Base-by-base conservation (phyloP, 2,888 invertebrate genomes). In the Drosophila atripex region DNA sequence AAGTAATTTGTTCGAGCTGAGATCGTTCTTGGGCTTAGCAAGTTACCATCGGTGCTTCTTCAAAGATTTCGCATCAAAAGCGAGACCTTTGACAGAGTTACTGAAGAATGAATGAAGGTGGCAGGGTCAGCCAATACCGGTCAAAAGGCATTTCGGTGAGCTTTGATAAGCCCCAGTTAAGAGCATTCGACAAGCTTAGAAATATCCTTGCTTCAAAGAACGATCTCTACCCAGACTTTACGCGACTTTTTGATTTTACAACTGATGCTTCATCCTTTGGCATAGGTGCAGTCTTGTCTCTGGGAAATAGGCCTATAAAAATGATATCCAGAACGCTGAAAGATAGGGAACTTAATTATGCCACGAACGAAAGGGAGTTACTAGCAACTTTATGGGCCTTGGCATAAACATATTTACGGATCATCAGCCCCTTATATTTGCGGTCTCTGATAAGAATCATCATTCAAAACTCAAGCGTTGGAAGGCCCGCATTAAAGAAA, bases 191-290 rank as follows among this genome's bases (percentile, higher is more conserved):
- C 32, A 32, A 32, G 32, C 32, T 32, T 32, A 14, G 46, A 9
- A 52, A 47, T 30, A 41, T 64, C 7, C 21, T 64, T 38, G 54
- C 38, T 28, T 51, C 35, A 16, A 16, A 41, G 41, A 16, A 41
- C n/a, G n/a, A n/a, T n/a, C n/a, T n/a, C n/a, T n/a, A n/a, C n/a
- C n/a, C n/a, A n/a, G n/a, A 35, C 35, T 35, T 35, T n/a, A 35
- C 12, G 4, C 12, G 35, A 35, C 35, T 9, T 6, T 39, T 39
- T 39, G 16, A 39, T 39, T 39, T 39, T 16, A 8, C 39, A 16
- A 16, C 39, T 16, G 16, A 39, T 16, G 39, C 16, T 25, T 25
- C 25, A 25, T 25, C 25, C 25, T 7, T 25, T 25, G 25, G 25
- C 25, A 28, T 28, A 8, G 25, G 25, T 25, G 25, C 25, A 25